Percentiles rank a stretch among this genome's conserved stretches.
These are phyloP conservation scores for Oreochromis aureus DNA, from an alignment of 2,113 vertebrate genomes.

Conservation along the genomic window DNA sequence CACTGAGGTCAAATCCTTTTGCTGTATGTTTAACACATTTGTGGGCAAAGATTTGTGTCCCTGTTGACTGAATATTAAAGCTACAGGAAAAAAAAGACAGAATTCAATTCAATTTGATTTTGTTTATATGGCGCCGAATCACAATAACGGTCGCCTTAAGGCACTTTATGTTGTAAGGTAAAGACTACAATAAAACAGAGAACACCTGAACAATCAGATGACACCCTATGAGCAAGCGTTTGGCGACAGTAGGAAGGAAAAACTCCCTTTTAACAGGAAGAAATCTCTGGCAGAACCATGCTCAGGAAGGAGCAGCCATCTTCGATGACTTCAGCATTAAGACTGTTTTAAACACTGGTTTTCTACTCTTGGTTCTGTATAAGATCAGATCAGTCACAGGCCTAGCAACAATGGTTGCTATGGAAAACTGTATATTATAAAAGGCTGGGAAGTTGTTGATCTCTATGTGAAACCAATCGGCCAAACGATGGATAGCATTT, in stretches of 20 bases:
- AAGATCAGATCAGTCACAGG: neutral
- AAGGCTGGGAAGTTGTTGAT: neutral
- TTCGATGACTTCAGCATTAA: neutral
- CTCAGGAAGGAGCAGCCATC: neutral
- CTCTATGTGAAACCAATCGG: neutral
- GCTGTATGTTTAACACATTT: neutral
- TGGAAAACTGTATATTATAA: neutral
- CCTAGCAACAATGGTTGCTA: neutral
- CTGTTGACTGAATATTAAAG: neutral
- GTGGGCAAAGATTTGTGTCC: neutral
- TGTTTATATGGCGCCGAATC: neutral
- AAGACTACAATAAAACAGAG: fast-evolving
- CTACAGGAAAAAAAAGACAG: neutral
- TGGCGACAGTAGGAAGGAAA: neutral
- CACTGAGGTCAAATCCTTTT: neutral
- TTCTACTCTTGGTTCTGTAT: neutral
- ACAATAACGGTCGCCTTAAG: neutral
- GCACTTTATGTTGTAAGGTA: neutral
- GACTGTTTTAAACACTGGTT: neutral
- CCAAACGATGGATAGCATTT: neutral
- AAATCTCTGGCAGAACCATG: neutral
- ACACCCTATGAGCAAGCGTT: neutral
- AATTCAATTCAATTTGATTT: neutral
- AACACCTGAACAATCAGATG: neutral
- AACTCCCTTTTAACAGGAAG: neutral